Conservation (phyloP, 2,888 invertebrate species). For the Clitarchus hookeri region DNA sequence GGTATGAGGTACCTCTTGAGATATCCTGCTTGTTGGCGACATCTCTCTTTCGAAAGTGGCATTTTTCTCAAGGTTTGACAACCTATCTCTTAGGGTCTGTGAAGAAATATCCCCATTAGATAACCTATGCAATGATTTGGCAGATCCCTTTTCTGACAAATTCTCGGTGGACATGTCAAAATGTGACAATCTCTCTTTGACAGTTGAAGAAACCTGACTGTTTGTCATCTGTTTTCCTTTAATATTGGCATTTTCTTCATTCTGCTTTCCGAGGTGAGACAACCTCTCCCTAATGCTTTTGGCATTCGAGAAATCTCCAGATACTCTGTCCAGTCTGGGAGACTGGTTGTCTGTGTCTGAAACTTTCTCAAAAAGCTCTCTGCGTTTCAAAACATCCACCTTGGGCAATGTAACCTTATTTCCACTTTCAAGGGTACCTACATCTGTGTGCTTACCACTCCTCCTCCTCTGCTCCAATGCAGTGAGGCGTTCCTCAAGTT, state of each 20-base stretch:
- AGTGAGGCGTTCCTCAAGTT: constrained; percentile 66
- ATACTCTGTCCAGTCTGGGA: constrained; percentile 1
- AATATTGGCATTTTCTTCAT: constrained; percentile 20
- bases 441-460: constrained; percentile 49
- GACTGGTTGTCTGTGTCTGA: constrained; percentile 29
- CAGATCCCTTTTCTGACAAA: constrained; percentile 29
- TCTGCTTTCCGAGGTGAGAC: constrained; percentile 11
- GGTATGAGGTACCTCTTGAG: constrained; percentile 35
- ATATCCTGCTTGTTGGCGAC: constrained; percentile 15
- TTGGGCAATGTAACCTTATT: constrained; percentile 68
- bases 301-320: constrained; percentile 53
- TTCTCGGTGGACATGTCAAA: constrained; percentile 37
- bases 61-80: constrained; percentile 47
- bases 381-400: constrained; percentile 78
- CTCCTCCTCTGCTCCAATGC: constrained; percentile 60
- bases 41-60: constrained; percentile 28
- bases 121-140: constrained; percentile 55
- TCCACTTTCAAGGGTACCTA: constrained; percentile 56
- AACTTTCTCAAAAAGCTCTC: constrained; percentile 80
- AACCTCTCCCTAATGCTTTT: constrained; percentile 68
- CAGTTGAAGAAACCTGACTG: constrained; percentile 43
- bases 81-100: constrained; percentile 37
- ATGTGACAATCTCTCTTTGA: constrained; percentile 48
- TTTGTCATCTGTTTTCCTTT: background rate
- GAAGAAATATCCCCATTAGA: constrained; percentile 64